Conservation (phyloP, 2,797 vertebrate genomes). For the Falco berigora region DNA sequence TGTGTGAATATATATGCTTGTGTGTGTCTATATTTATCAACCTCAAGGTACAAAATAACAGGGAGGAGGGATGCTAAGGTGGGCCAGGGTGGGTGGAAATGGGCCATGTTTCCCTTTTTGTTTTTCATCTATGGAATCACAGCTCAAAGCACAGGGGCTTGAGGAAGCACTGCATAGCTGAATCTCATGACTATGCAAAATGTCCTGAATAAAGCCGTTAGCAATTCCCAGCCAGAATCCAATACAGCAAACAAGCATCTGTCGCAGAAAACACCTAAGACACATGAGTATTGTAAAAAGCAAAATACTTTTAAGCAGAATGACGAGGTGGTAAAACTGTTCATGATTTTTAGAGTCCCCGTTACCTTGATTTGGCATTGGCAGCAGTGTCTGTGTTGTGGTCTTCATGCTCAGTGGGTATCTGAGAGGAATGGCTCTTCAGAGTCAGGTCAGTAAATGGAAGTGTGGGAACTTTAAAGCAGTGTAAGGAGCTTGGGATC, state of each 20-base stretch:
- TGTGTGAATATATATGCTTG: fast-evolving
- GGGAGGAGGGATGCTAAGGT: not conserved
- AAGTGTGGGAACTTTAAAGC: not conserved
- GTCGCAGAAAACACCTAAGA: not conserved
- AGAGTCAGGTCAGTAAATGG: not conserved
- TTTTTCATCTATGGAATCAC: not conserved
- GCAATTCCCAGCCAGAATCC: not conserved
- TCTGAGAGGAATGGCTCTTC: not conserved
- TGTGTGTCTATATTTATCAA: fast-evolving
- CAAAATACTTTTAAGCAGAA: not conserved
- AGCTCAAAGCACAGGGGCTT: not conserved
- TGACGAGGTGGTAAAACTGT: not conserved
- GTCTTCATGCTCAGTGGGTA: not conserved
- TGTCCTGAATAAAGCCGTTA: not conserved
- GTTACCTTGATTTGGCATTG: not conserved
- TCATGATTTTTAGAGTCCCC: not conserved
- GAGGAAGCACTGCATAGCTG: not conserved
- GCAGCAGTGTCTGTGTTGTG: not conserved
- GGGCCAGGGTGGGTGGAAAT: not conserved
- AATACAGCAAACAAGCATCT: not conserved
- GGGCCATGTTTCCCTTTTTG: not conserved
- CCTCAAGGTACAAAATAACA: not conserved
- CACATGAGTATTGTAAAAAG: not conserved
- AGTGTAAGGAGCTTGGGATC: not conserved
- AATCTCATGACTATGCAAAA: not conserved